phyloP scores from a whole-genome alignment of 2,888 invertebrate species.

The Perizoma flavofasciatum region DNA sequence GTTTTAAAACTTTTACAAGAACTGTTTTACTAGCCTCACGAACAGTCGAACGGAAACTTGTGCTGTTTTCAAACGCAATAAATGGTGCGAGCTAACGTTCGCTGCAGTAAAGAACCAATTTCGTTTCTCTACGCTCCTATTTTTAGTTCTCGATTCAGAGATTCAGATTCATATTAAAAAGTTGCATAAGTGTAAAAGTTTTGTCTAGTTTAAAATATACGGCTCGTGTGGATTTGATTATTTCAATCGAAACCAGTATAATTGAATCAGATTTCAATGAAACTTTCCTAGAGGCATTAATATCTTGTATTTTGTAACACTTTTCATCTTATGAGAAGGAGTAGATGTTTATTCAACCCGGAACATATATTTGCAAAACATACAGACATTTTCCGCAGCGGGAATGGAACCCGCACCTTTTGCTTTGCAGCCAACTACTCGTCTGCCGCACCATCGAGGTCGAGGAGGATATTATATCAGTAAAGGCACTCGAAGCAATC shows the following conservation, averaged over 20 bases:
- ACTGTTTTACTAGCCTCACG: slow-evolving; percentile 63
- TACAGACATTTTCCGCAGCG: no score
- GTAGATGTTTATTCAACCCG: no score
- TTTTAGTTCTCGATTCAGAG: slow-evolving; percentile 39
- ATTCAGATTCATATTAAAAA: slow-evolving; percentile 39
- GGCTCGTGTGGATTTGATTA: slow-evolving; percentile 17
- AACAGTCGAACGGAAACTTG: slow-evolving; percentile 68
- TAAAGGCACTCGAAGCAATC: no score
- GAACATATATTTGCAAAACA: no score
- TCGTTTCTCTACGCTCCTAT: slow-evolving; percentile 44
- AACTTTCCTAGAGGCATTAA: not conserved
- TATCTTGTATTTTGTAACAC: no score
- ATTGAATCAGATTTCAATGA: not conserved
- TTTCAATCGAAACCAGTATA: slow-evolving; percentile 6
- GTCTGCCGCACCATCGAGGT: no score
- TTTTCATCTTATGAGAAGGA: no score
- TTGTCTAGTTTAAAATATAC: slow-evolving; percentile 22
- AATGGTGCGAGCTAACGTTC: slow-evolving; percentile 70
- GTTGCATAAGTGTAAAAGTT: slow-evolving; percentile 28
- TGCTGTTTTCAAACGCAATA: slow-evolving; percentile 72
- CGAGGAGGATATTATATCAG: no score
- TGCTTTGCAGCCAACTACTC: no score
- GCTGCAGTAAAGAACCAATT: slow-evolving; percentile 64
- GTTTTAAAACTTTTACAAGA: slow-evolving; percentile 76
- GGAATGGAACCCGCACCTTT: no score